These are phyloP conservation scores for Lingula anatina DNA, from an alignment of 2,888 invertebrate genomes.

Conservation along the genomic window DNA sequence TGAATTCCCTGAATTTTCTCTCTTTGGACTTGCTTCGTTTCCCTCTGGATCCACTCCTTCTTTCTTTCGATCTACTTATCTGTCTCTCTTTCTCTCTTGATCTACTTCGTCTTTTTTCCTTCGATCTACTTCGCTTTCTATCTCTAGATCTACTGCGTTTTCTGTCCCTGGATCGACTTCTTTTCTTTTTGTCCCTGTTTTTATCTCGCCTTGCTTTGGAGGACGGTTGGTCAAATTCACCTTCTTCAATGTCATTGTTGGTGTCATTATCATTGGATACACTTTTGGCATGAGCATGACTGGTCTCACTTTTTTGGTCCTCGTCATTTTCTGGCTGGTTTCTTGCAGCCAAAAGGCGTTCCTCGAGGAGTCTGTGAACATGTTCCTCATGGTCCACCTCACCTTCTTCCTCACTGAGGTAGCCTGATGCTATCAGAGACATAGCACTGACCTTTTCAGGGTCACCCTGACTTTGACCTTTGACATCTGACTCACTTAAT, in stretches of 20 bases:
- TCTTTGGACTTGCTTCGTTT: background rate
- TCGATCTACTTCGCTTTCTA: constrained; percentile 12
- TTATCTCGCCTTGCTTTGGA: constrained; percentile 4
- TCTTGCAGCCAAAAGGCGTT: background rate
- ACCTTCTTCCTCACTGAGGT: constrained; percentile 43
- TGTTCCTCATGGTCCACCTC: constrained; percentile 38
- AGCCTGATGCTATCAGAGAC: constrained; percentile 37
- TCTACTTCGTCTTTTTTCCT: constrained; percentile 9
- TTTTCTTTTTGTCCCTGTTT: constrained; percentile 12
- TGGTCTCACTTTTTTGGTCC: constrained; percentile 9
- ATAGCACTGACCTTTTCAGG: constrained; percentile 24
- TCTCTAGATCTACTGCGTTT: constrained; percentile 15
- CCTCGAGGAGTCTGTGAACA: background rate
- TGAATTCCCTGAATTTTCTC: constrained; percentile 1
- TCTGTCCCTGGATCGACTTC: constrained; percentile 11
- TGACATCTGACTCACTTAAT: background rate
- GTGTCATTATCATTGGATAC: constrained; percentile 6
- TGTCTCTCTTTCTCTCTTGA: constrained; percentile 11
- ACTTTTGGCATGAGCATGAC: constrained; percentile 7
- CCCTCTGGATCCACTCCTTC: constrained; percentile 6
- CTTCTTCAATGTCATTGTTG: constrained; percentile 9
- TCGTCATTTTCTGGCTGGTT: constrained; percentile 2
- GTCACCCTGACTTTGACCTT: constrained; percentile 10
- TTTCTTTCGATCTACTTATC: constrained; percentile 6
- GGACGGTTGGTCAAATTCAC: constrained; percentile 8